phyloP scores from a whole-genome alignment of 2,888 invertebrate genomes.

The Melikaiella ostensackeni region DNA sequence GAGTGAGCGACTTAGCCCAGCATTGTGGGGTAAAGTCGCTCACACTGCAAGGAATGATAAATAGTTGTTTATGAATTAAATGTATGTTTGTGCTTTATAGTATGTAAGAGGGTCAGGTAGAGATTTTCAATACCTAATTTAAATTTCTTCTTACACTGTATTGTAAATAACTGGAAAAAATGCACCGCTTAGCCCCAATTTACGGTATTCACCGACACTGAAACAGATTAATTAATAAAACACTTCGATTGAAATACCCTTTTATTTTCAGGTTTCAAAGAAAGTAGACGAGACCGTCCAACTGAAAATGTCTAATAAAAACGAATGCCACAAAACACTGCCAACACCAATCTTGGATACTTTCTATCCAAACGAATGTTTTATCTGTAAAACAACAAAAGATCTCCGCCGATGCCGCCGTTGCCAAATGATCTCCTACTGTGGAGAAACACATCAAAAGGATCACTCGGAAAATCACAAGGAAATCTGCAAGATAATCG shows the following conservation, averaged over 20 bases:
- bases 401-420: conserved; percentile 54
- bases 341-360: neutral
- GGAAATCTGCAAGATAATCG: conserved; percentile 60
- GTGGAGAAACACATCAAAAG: conserved; percentile 63
- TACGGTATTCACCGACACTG: too few relatives aligned
- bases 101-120: too few relatives aligned
- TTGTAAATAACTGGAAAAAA: too few relatives aligned
- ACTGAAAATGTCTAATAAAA: neutral
- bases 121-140: too few relatives aligned
- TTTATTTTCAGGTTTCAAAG: neutral
- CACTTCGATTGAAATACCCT: neutral
- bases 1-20: too few relatives aligned
- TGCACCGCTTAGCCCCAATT: too few relatives aligned
- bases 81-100: too few relatives aligned
- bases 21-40: too few relatives aligned
- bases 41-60: too few relatives aligned
- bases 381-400: neutral
- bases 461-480: conserved; percentile 64
- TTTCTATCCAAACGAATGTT: conserved; percentile 23
- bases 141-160: too few relatives aligned
- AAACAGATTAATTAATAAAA: neutral
- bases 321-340: neutral
- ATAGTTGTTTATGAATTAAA: too few relatives aligned
- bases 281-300: conserved; percentile 1
- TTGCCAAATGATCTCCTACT: conserved; percentile 68